Evolutionary conservation across 2,888 invertebrate species (phyloP), one percentile per base, ranked within the genome.

Genomic region (Drepanosiphum platanoidis): DNA sequence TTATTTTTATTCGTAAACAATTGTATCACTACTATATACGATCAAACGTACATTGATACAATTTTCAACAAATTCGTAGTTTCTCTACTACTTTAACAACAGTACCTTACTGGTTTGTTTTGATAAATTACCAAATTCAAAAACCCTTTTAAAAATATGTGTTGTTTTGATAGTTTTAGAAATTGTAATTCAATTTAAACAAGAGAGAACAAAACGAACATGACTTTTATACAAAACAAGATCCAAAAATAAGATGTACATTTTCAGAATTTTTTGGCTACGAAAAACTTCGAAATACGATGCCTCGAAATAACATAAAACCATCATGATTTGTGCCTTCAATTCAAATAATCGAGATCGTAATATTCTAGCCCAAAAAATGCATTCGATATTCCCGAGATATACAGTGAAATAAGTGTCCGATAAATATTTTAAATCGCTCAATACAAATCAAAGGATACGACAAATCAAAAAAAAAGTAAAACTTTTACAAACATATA

Each of bases 281-380:
- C 34, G 18, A 77, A 42, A 77, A 39, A 64, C 39, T 77, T 64
- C 39, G 61, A 64, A 77, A 27, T 64, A 64, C 39, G 61, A 77
- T 13, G n/a, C 8, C 77, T n/a, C 64, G 64, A 77, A 27, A 61
- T 18, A 77, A 64, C 61, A 30, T 30, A 8, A 58, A n/a, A n/a
- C 4, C n/a, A n/a, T n/a, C n/a, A 36, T 39, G 13, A 52, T 52
- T 52, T 18, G 18, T 3, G 22, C 52, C 22, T 18, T 52, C 18
- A 18, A 22, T 77, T 15, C 75, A n/a, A 7, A 1, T n/a, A n/a
- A n/a, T n/a, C n/a, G n/a, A n/a, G n/a, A n/a, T n/a, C n/a, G n/a
- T n/a, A n/a, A n/a, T n/a, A n/a, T n/a, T n/a, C n/a, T n/a, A n/a
- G n/a, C n/a, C n/a, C n/a, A n/a, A n/a, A n/a, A n/a, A n/a, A n/a